These are phyloP conservation scores for Egretta garzetta DNA, from an alignment of 2,113 vertebrate genomes.

Conservation along the genomic window DNA sequence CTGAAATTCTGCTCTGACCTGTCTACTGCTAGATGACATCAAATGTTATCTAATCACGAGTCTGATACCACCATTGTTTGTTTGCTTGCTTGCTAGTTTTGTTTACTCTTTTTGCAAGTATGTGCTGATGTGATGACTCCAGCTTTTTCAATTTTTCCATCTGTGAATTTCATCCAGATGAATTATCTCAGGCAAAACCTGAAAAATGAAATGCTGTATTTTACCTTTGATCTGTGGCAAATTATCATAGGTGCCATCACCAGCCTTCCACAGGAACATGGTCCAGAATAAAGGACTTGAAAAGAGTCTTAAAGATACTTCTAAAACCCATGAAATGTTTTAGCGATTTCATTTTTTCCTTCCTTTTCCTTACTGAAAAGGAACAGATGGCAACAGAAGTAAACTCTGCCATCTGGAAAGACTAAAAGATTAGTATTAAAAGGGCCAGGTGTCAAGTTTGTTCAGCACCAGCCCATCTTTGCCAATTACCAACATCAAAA, in stretches of 20 bases:
- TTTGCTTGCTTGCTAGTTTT: neutral
- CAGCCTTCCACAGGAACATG: neutral
- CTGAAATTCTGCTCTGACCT: neutral
- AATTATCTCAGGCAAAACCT: neutral
- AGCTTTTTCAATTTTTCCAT: neutral
- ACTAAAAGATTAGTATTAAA: slow-evolving; percentile 14
- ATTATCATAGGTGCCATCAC: neutral
- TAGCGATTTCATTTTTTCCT: neutral
- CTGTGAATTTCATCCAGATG: neutral
- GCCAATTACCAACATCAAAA: slow-evolving; percentile 8
- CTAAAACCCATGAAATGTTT: slow-evolving; percentile 19
- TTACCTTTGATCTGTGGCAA: neutral
- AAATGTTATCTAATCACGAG: neutral
- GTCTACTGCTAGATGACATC: neutral
- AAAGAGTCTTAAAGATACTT: slow-evolving; percentile 1
- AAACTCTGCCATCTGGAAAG: slow-evolving; percentile 48
- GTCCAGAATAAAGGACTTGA: neutral
- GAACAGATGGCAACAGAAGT: slow-evolving; percentile 41
- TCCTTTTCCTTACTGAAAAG: neutral
- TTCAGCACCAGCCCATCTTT: slow-evolving; percentile 8
- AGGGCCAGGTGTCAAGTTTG: slow-evolving; percentile 32
- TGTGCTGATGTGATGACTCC: neutral
- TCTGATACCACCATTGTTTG: neutral
- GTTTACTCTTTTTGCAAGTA: neutral
- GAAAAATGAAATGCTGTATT: accelerated